Base-by-base conservation (phyloP, 2,113 vertebrate genomes). In the Ammodytes dubius region DNA sequence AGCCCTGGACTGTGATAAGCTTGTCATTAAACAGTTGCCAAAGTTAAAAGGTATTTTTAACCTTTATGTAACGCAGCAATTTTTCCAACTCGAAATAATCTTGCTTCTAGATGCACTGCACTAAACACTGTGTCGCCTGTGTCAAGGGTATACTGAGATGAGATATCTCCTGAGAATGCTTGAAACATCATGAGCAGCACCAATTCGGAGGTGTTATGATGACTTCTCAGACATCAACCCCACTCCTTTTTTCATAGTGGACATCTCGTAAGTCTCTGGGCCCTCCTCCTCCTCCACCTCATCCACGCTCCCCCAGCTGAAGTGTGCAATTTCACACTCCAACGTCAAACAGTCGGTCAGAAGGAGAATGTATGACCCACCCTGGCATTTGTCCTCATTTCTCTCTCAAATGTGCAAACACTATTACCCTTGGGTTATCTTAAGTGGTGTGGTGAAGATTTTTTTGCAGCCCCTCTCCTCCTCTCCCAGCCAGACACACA, bases 281-380 rank as follows among this genome's bases (percentile, higher is more conserved):
- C 72, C 86, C 73, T 75, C 70, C 70, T 54, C 59, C 64, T 35
- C 52, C 72, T 68, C 58, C 73, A 57, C 50, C 52, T 75, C 79
- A 74, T 64, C 45, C 43, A 42, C 7, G 42, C 70, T 70, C 84
- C 84, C 27, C 88, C 78, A 77, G 87, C 79, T 87, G 86, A 91
- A 93, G 90, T 93, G 93, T 89, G 91, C 88, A 91, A 94, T 94
- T 93, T 93, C 91, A 91, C 93, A 94, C 93, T 92, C 90, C 79
- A 82, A 65, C 77, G 83, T 93, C 91, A 91, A 90, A 91, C 86
- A 85, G 84, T 60, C 67, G 81, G 87, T 87, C 86, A 79, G 86
- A 69, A 83, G 83, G 89, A 76, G 90, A 90, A 91, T 73, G 54
- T 86, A 89, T 86, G 88, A 92, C 86, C 88, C 84, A 74, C 85